Evolutionary conservation across 2,113 vertebrate species (phyloP).

Genomic region (Beaufortia kweichowensis): DNA sequence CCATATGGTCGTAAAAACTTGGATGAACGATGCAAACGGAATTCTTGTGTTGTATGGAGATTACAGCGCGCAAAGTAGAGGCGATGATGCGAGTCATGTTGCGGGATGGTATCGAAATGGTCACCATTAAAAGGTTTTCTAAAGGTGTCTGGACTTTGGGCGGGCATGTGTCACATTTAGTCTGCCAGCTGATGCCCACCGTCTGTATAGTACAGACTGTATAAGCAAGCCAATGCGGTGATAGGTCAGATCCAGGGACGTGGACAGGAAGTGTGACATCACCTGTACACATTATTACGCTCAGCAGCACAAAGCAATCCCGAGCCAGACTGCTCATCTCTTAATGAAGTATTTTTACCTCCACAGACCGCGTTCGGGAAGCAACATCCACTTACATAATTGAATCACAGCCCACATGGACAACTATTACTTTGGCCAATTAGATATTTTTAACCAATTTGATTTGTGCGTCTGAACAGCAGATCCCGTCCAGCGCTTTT

Average conservation of each 20-base stretch:
- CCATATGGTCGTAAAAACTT: not conserved
- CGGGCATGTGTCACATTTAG: not conserved
- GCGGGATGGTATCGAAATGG: too few species aligned
- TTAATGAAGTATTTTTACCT: constrained; percentile 23
- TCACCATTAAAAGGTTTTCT: not conserved
- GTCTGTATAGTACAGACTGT: constrained; percentile 18
- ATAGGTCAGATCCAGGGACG: not conserved
- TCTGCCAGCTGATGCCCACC: constrained; percentile 1
- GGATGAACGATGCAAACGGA: not conserved
- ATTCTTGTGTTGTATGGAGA: not conserved
- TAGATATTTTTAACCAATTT: constrained; percentile 50
- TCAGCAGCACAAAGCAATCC: not conserved
- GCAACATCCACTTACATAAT: constrained; percentile 32
- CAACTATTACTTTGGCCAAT: constrained; percentile 40
- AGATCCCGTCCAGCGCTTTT: constrained; percentile 16
- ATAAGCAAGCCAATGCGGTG: not conserved
- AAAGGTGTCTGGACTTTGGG: not conserved
- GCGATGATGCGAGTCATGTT: too few species aligned
- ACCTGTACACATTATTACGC: not conserved
- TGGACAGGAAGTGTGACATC: constrained; percentile 9
- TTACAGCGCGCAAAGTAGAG: not conserved
- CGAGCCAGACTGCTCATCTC: constrained; percentile 18
- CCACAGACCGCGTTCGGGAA: constrained; percentile 27
- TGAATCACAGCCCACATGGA: constrained; percentile 29
- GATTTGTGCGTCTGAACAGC: constrained; percentile 42